phyloP scores from a whole-genome alignment of 2,113 vertebrate genomes.

The Pachyramphus minor region DNA sequence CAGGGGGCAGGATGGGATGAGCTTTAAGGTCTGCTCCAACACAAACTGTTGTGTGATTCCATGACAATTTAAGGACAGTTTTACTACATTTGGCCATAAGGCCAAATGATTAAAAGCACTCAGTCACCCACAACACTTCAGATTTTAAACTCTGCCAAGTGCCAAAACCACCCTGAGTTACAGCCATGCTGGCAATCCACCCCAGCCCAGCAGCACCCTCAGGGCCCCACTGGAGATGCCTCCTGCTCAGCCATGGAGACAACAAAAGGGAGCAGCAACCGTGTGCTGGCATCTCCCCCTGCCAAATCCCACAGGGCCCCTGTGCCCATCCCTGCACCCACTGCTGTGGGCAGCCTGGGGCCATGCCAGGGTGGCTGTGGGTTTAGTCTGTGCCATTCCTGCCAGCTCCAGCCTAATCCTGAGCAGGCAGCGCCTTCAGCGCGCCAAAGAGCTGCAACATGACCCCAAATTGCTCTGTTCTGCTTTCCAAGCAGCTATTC shows the following conservation, averaged over 20 bases:
- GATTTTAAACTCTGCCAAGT: background rate
- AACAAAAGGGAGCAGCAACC: background rate
- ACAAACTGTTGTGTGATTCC: background rate
- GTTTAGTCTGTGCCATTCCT: background rate
- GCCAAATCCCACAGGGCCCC: background rate
- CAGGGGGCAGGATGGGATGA: background rate
- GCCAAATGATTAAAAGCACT: background rate
- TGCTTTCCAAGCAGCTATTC: background rate
- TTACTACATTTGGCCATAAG: background rate
- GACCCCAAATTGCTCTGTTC: background rate
- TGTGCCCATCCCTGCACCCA: accelerated
- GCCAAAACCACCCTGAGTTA: background rate
- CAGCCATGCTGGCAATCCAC: background rate
- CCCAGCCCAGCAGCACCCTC: background rate
- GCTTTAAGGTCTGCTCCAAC: background rate
- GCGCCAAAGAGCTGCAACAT: background rate
- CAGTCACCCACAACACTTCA: background rate
- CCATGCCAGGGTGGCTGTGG: accelerated
- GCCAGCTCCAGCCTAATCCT: background rate
- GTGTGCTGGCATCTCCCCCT: background rate
- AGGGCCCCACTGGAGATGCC: background rate
- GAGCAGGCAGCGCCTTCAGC: background rate
- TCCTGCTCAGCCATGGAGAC: background rate
- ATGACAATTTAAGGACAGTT: background rate
- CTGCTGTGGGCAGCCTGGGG: background rate